Base-by-base conservation (phyloP, 2,888 invertebrate genomes). In the Cerastoderma edule region DNA sequence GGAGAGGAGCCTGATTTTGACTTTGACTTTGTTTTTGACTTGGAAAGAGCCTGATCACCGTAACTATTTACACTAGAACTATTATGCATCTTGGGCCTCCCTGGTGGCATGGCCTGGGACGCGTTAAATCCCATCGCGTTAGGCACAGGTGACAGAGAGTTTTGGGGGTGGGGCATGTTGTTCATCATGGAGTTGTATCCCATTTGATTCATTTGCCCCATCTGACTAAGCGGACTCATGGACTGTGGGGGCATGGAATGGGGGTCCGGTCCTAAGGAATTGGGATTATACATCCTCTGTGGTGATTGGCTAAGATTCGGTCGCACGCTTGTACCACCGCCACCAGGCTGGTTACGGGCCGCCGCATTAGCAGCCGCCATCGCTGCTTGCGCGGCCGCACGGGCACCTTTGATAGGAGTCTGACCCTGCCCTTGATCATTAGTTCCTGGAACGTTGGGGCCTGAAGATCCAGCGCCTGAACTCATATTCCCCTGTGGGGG, bases 341-440 rank as follows among this genome's bases (percentile, higher is more conserved):
- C 54, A 35, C 54, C 44, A 27, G 72, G 69, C 44, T 79, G 85
- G 19, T 76, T 77, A 22, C 80, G 76, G 8, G 84, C 87, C 27
- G 89, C 87, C 28, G 88, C 85, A 72, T 85, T 89, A 19, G 90
- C 90, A n/a, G 91, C 91, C 32, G 91, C 91, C 84, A 91, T 85
- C 32, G 90, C 91, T 30, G 90, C 91, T 48, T 91, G 90, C n/a
- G 91, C 91, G 27, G 91, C 91, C 24, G 88, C 90, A 81, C 90
- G 90, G 46, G 91, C 91, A 67, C 89, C 90, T 80, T 91, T 91
- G 3, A 85, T 85, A 48, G 82, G 78, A 27, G 85, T 70, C 46
- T 76, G 81, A 19, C 80, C 80, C 39, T 77, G 77, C 32, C 79
- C 68, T 48, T 67, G 68, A 33, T 78, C 78, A 72, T 64, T 67